Base-by-base conservation (phyloP, 2,888 invertebrate species). In the Trissolcus japonicus region DNA sequence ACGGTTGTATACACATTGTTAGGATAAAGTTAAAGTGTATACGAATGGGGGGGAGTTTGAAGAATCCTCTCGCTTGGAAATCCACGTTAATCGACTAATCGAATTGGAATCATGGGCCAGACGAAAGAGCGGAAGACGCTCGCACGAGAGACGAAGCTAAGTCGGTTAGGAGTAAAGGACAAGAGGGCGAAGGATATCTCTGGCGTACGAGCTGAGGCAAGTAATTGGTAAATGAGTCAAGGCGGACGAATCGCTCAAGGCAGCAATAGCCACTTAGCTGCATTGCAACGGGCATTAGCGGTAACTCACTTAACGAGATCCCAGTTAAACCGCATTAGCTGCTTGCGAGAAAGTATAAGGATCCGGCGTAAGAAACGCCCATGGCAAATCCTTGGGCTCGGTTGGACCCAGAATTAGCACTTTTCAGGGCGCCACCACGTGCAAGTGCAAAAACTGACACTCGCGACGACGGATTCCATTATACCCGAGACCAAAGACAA, bases 231-330 rank as follows among this genome's bases (percentile, higher is more conserved):
- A 85, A 84, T 83, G 83, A 83, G 82, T 80, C 81, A 82, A 81
- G 81, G 79, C 81, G 75, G 76, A 77, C 79, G 79, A 81, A 81
- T 82, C 78, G 83, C 83, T 83, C 76, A 80, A 82, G 81, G 83
- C 81, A 83, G 82, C 82, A 83, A 84, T 80, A 81, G 83, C 83
- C 84, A 86, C 84, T 84, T 84, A 84, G 83, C 81, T 82, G 81
- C 86, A 86, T 85, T 86, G 86, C 85, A 82, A 82, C 82, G 82
- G 80, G 84, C 81, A 85, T 87, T 85, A 85, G 82, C 80, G 83
- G 82, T 86, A 87, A 87, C 84, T 76, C 82, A 84, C 83, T 87
- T 86, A 87, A 87, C 86, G 83, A 84, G 84, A 86, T 84, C 86
- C 82, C 82, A 83, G 83, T 85, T 86, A 85, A 86, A 86, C 82